Evolutionary conservation across 2,888 invertebrate genomes (phyloP), one percentile per base, ranked within the genome.

Genomic region (Salpingus planirostris): DNA sequence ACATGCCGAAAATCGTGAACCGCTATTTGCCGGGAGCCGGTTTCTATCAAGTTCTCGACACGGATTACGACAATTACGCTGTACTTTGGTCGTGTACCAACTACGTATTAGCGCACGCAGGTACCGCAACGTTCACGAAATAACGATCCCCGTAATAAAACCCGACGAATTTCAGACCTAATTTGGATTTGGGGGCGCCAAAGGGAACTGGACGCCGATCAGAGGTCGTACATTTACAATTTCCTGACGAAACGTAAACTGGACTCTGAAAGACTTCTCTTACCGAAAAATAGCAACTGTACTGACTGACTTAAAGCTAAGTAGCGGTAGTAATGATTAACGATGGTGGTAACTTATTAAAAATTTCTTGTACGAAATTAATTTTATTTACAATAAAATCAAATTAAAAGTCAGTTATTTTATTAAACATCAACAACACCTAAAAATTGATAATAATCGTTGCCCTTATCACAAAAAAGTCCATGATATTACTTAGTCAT

Each of bases 51-150:
- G 68, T 84, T 25, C 68, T 84, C 13, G 74, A 76, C 52, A 81
- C 83, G 0, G 83, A 84, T 61, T 84, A 83, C 60, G 69, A 71
- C 1, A 73, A 73, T 52, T 82, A 76, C 61, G 81, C 81, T 21
- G 69, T 84, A 39, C 54, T 84, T 27, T 84, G 81, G 77, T 80
- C 81, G 2, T 84, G 84, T 51, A 73, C 76, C 11, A 78, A 76
- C 59, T 67, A 78, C 41, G 74, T 74, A 29, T 48, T 80, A 26
- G 68, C 74, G 32, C 73, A 78, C 54, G 67, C 74, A 55, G 79
- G 79, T 78, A 54, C 47, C n/a, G n/a, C n/a, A n/a, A n/a, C n/a
- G n/a, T 14, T 28, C 11, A 3, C 2, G 11, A 27, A 27, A 31
- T 13, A 27, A 27, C 10, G n/a, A n/a, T n/a, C n/a, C n/a, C n/a